phyloP scores from a whole-genome alignment of 2,888 invertebrate species.

The Papilio protenor region DNA sequence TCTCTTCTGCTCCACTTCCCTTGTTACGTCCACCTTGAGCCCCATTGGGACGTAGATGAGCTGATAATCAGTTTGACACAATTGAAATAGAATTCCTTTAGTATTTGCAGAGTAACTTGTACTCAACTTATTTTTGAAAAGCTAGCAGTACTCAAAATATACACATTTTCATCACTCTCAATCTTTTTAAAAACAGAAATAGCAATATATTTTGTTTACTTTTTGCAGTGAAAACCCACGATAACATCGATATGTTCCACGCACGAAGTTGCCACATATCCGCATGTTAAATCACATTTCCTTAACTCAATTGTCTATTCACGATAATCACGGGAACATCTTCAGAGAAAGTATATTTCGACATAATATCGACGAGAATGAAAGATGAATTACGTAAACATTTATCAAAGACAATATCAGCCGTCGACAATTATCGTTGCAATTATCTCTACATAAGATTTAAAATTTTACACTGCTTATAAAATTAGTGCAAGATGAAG shows the following conservation, averaged over 20 bases:
- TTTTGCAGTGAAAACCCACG: background rate
- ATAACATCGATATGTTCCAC: background rate
- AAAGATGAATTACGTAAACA: background rate
- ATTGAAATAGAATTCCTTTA: no score
- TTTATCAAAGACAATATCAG: background rate
- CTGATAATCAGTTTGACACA: no score
- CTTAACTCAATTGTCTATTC: conserved; percentile 35
- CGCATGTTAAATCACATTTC: conserved; percentile 34
- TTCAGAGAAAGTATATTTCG: conserved; percentile 29
- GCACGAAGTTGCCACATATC: conserved; percentile 1
- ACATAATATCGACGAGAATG: background rate
- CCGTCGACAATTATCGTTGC: background rate
- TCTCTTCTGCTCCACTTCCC: no score
- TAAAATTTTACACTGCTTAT: background rate
- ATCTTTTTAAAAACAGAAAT: no score
- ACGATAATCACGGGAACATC: conserved; percentile 25
- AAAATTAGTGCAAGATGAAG: background rate
- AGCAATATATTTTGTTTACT: background rate
- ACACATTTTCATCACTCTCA: no score
- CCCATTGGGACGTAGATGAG: no score
- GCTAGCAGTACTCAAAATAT: no score
- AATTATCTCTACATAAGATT: background rate
- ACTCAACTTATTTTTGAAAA: no score
- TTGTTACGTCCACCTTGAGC: no score
- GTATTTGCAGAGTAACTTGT: no score